Evolutionary conservation across 2,797 vertebrate species (phyloP).

Genomic region (Stomatorhinus walkeri): DNA sequence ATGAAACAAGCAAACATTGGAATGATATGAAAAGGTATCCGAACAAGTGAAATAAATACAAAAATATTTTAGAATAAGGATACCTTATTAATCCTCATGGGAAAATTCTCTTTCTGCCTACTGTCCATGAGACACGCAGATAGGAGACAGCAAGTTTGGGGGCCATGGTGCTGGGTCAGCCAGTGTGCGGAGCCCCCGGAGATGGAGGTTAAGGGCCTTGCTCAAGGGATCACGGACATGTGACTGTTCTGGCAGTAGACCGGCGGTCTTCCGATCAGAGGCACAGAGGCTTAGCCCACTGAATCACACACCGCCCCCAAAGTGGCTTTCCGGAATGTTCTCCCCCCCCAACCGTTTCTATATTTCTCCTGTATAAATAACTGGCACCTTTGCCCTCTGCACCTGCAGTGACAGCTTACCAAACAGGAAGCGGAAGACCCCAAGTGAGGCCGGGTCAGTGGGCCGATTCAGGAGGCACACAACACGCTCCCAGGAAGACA

Average conservation of each 20-base stretch:
- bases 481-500: slow-evolving; percentile 69
- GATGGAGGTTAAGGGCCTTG: background rate
- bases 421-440: slow-evolving; percentile 82
- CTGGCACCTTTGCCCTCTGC: background rate
- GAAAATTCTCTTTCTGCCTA: background rate
- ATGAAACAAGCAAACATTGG: background rate
- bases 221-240: background rate
- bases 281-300: background rate
- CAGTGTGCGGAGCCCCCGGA: background rate
- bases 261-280: background rate
- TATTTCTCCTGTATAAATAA: background rate
- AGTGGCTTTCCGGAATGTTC: background rate
- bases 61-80: background rate
- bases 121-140: background rate
- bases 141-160: background rate
- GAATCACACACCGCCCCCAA: background rate
- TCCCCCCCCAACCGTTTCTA: background rate
- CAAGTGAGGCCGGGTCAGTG: slow-evolving; percentile 75
- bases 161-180: background rate
- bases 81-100: background rate
- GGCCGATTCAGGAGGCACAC: slow-evolving; percentile 78
- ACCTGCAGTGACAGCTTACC: slow-evolving; percentile 53
- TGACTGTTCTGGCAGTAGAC: background rate
- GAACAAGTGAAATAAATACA: background rate
- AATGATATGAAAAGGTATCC: background rate